These are phyloP conservation scores for Cygnus atratus DNA, from an alignment of 2,113 vertebrate species.

Conservation along the genomic window DNA sequence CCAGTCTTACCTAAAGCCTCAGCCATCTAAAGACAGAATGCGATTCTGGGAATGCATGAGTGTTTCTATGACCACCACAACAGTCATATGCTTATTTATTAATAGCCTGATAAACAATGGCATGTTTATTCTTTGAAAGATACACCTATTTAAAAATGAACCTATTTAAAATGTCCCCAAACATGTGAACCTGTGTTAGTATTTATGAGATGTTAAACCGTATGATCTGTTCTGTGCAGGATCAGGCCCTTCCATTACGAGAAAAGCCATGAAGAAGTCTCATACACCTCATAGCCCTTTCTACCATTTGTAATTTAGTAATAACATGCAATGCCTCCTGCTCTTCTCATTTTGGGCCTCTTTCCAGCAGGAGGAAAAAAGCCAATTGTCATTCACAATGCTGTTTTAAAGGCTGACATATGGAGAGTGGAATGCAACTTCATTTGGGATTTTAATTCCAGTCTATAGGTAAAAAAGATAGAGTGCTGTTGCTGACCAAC, in stretches of 20 bases:
- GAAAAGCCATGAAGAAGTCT: neutral
- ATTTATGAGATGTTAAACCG: neutral
- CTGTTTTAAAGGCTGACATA: neutral
- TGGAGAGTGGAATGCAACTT: neutral
- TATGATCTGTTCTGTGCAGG: neutral
- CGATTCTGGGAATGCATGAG: neutral
- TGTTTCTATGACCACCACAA: neutral
- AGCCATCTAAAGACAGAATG: neutral
- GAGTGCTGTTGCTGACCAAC: neutral
- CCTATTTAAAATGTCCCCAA: neutral
- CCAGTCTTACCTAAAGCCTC: neutral
- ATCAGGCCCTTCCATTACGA: neutral
- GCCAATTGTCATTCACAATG: neutral
- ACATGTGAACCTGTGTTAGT: neutral
- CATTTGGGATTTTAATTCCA: conserved; percentile 20
- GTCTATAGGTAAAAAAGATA: neutral
- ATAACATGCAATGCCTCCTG: neutral
- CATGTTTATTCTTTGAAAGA: neutral
- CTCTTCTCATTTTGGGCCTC: neutral
- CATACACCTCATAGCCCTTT: neutral
- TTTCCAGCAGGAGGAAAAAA: neutral
- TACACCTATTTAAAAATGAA: neutral
- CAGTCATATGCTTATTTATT: neutral
- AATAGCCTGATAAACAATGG: neutral
- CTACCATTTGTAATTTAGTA: neutral